These are phyloP conservation scores for Polyommatus icarus DNA, from an alignment of 2,888 invertebrate genomes.

Conservation along the genomic window DNA sequence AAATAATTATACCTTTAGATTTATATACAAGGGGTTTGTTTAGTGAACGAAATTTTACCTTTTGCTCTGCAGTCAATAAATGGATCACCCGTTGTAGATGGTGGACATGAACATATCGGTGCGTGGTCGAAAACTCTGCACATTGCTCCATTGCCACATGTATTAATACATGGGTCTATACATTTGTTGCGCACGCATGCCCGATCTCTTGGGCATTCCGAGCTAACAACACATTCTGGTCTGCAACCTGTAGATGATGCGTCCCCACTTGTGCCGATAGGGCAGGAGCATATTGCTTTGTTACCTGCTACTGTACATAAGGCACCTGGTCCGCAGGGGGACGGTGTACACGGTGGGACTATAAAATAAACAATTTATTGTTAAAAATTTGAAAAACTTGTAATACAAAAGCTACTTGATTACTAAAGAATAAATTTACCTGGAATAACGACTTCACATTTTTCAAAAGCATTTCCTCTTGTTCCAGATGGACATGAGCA, in stretches of 20 bases:
- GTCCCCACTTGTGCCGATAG: conserved; percentile 87
- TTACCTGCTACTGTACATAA: conserved; percentile 79
- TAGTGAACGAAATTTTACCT: conserved; percentile 47
- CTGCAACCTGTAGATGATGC: conserved; percentile 88
- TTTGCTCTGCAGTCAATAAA: conserved; percentile 83
- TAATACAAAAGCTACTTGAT: background rate
- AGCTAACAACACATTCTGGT: conserved; percentile 91
- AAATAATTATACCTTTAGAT: conserved; percentile 2
- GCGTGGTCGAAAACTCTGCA: conserved; percentile 83
- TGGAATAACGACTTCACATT: conserved; percentile 73
- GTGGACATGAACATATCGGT: conserved; percentile 88
- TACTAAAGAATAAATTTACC: conserved; percentile 48
- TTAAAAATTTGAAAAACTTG: background rate
- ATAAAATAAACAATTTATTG: conserved; percentile 33
- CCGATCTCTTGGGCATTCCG: conserved; percentile 88
- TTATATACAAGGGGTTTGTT: background rate
- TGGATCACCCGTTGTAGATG: conserved; percentile 87
- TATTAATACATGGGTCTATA: conserved; percentile 88
- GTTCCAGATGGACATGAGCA: conserved; percentile 88
- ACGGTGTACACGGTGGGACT: conserved; percentile 84
- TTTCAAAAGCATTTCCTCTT: conserved; percentile 83
- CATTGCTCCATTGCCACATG: conserved; percentile 88
- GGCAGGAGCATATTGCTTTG: conserved; percentile 87
- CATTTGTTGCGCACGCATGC: conserved; percentile 90
- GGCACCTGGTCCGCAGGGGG: conserved; percentile 90